Base-by-base conservation (phyloP, 1,140 invertebrate species). In the Rhagoletis pomonella region DNA sequence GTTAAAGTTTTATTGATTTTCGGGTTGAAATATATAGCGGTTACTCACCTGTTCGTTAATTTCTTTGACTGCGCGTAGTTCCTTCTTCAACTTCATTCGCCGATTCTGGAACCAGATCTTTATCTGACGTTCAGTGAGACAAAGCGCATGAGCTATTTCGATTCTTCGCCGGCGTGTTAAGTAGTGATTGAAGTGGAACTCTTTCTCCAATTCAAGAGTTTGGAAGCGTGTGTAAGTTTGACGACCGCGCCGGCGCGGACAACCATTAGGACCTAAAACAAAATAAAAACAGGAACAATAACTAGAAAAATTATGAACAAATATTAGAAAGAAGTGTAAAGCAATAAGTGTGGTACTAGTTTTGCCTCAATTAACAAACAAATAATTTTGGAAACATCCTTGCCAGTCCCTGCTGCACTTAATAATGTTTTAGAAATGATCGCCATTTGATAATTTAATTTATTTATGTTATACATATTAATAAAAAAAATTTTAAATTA, bases 121-220 rank as follows among this genome's bases (percentile, higher is more conserved):
- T 91, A 99, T 99, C 94, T 99, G 98, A 89, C 98, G 95, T 94
- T 99, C 98, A 87, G 98, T 99, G 81, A 99, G 95, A 93, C 98
- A 99, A 14, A 99, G 95, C 58, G 98, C 98, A 94, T 99, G 98
- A 10, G 98, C 98, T 89, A 99, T 99, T 94, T 99, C 98, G 94
- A 99, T 99, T 94, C 98, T 96, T 93, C 98, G 96, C 93, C 98
- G 95, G 92, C 98, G 95, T 89, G 98, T 99, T 93, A 99, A 95
- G 94, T 99, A 99, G 91, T 99, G 98, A 94, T 99, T 99, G 94
- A 98, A 99, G 93, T 99, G 98, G 94, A 99, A 99, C 94, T 99
- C 98, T 94, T 99, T 99, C 94, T 99, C 98, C 93, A 98, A 95
- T 93, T 98, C 97, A 92, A 98, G 94, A 1, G 97, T 98, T 93